phyloP scores from a whole-genome alignment of 2,797 vertebrate species.

The Hippoglossus hippoglossus region DNA sequence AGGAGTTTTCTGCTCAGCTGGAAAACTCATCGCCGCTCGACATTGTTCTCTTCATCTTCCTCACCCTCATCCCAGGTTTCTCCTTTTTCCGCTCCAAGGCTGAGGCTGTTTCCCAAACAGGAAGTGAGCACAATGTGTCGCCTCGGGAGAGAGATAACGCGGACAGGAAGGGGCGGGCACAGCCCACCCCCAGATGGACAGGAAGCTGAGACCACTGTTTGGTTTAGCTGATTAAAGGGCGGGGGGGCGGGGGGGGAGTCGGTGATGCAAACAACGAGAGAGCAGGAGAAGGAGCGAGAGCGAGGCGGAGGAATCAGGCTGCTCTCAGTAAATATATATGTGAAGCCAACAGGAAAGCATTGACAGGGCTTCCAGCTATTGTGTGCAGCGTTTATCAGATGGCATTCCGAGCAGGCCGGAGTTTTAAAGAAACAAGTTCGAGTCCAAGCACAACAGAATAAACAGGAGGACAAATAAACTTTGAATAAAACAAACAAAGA shows the following conservation, averaged over 20 bases:
- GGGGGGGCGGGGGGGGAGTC: constrained; percentile 23
- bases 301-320: constrained; percentile 10
- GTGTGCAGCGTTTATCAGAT: constrained; percentile 61
- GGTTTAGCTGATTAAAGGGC: constrained; percentile 74
- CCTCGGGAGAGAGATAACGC: constrained; percentile 75
- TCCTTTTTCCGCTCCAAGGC: constrained; percentile 41
- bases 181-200: constrained; percentile 72
- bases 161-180: constrained; percentile 77
- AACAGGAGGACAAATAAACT: constrained; percentile 67
- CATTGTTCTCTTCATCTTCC: constrained; percentile 56
- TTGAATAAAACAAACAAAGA: too few relatives aligned
- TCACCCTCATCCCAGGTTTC: constrained; percentile 17
- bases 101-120: constrained; percentile 74
- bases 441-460: constrained; percentile 67
- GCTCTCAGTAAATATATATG: constrained; percentile 17
- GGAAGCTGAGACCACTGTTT: constrained; percentile 79
- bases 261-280: constrained; percentile 27
- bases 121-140: constrained; percentile 82
- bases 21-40: constrained; percentile 45
- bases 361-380: constrained; percentile 81
- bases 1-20: constrained; percentile 46
- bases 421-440: constrained; percentile 48
- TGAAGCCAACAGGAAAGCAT: constrained; percentile 64
- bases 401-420: constrained; percentile 35
- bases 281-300: constrained; percentile 13